Conservation (phyloP, 2,888 invertebrate species). For the Deroplatys truncata region DNA sequence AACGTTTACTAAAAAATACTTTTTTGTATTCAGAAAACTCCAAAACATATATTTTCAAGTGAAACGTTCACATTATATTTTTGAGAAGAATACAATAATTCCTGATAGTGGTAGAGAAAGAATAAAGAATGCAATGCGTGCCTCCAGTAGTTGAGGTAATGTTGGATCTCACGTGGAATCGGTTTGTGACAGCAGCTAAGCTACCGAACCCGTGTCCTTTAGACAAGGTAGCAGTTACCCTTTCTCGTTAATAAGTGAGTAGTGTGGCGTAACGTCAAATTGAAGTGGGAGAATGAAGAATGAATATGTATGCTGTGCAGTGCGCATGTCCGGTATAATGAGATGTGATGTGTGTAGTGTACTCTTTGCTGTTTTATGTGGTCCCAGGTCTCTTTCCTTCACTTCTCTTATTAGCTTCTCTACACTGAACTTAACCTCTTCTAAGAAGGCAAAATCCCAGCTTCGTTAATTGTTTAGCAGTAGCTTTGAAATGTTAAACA, state of each 20-base stretch:
- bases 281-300: background rate
- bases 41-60: no score
- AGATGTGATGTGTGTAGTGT: background rate
- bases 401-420: background rate
- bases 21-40: no score
- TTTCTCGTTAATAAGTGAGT: background rate
- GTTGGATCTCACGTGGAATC: background rate
- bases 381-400: background rate
- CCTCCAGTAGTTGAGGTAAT: no score
- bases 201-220: background rate
- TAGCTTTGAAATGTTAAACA: no score
- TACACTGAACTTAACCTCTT: no score
- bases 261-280: background rate
- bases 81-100: no score
- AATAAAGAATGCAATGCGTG: no score
- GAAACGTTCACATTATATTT: no score
- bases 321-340: background rate
- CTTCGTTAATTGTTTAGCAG: no score
- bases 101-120: no score
- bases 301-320: background rate
- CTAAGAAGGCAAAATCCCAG: no score
- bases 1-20: no score
- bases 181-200: background rate
- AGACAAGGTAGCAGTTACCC: background rate
- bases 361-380: background rate